A percentile compares a stretch with the other conserved stretches of the same genome.
These are phyloP conservation scores for Erpetoichthys calabaricus DNA, from an alignment of 2,797 vertebrate genomes.

Conservation along the genomic window DNA sequence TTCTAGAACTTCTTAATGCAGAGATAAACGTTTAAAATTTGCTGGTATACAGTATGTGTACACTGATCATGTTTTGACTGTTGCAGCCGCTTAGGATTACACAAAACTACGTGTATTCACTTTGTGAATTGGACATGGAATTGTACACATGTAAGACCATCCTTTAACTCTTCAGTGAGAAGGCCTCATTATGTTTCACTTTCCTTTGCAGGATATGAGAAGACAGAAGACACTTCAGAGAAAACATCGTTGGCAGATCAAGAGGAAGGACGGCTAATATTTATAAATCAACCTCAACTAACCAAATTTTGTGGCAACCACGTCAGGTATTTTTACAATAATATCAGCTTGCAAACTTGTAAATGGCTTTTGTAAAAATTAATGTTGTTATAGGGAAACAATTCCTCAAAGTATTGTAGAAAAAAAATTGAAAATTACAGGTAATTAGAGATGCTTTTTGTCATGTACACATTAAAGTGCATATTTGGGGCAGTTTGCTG, in stretches of 20 bases:
- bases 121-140: too few relatives aligned
- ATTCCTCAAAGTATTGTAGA: not conserved
- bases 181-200: slow-evolving; percentile 8
- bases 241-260: slow-evolving; percentile 90
- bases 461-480: too few relatives aligned
- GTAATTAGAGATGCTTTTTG: not conserved
- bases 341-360: not conserved
- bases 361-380: not conserved
- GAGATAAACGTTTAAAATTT: too few relatives aligned
- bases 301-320: slow-evolving; percentile 92
- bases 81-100: too few relatives aligned
- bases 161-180: too few relatives aligned
- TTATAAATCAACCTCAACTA: slow-evolving; percentile 87
- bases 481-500: too few relatives aligned
- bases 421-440: not conserved
- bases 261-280: slow-evolving; percentile 80
- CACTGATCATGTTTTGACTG: too few relatives aligned
- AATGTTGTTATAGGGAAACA: not conserved
- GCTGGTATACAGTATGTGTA: too few relatives aligned
- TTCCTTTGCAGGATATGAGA: slow-evolving; percentile 76
- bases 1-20: too few relatives aligned
- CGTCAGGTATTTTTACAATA: slow-evolving; percentile 58
- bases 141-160: too few relatives aligned
- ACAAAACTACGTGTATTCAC: too few relatives aligned
- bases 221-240: slow-evolving; percentile 81